Percentiles rank a stretch among this genome's conserved stretches.
Conservation (phyloP, 2,113 vertebrate species). For the Strix aluco region DNA sequence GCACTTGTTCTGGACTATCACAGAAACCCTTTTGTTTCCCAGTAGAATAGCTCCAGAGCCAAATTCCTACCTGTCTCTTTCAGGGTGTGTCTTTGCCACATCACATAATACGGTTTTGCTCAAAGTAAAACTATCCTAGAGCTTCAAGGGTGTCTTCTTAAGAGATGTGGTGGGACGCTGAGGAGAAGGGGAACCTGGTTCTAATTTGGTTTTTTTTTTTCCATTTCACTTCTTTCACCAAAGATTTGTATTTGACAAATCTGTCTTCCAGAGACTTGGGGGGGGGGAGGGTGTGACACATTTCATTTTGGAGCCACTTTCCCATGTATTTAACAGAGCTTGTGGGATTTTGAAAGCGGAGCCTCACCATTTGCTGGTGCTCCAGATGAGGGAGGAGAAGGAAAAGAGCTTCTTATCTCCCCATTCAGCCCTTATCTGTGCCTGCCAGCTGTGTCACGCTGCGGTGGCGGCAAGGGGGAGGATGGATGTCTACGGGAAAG, state of each 20-base stretch:
- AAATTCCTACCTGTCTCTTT: not conserved
- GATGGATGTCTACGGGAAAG: accelerated
- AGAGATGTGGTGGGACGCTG: not conserved
- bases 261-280: not conserved
- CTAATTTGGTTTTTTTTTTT: too few relatives aligned
- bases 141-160: not conserved
- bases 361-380: not conserved
- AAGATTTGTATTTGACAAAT: not conserved
- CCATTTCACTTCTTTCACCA: not conserved
- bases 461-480: not conserved
- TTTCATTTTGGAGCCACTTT: not conserved
- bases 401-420: conserved; percentile 4
- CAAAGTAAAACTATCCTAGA: not conserved
- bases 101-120: not conserved
- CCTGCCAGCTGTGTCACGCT: not conserved
- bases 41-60: not conserved
- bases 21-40: conserved; percentile 28
- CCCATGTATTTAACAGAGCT: not conserved
- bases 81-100: not conserved
- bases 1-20: not conserved
- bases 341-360: accelerated
- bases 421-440: not conserved
- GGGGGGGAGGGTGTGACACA: accelerated
- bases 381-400: not conserved
- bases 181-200: not conserved